Evolutionary conservation across 2,888 invertebrate species (phyloP).

Genomic region (Dryococelus australis): DNA sequence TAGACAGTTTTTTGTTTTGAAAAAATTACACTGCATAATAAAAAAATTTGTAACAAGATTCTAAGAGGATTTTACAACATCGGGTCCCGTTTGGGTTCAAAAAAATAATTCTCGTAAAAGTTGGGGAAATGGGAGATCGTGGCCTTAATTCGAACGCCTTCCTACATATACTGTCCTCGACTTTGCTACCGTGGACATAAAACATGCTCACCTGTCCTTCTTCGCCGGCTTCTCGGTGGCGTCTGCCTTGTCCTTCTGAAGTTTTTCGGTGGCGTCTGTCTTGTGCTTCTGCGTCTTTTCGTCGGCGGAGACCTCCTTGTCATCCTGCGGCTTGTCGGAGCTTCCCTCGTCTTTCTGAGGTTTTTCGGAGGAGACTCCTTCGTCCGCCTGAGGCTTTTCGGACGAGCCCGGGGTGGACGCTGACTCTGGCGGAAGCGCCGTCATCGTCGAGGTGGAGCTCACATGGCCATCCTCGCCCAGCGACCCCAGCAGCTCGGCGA

Average conservation of each 20-base stretch:
- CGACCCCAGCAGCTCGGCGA: constrained; percentile 36
- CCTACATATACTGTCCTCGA: no score
- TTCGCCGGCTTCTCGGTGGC: constrained; percentile 16
- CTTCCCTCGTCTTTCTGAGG: constrained; percentile 50
- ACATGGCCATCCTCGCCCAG: constrained; percentile 61
- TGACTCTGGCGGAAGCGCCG: constrained; percentile 24
- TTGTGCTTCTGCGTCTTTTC: not conserved
- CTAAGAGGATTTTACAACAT: no score
- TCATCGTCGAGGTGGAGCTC: constrained; percentile 51
- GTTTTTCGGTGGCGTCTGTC: not conserved
- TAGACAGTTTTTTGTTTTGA: no score
- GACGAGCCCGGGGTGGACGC: constrained; percentile 35
- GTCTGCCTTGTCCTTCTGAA: constrained; percentile 10
- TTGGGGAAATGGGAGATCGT: no score
- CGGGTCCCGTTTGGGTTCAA: no score
- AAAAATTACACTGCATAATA: no score
- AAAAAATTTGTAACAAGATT: no score
- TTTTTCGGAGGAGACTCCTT: constrained; percentile 54
- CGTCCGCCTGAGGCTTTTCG: constrained; percentile 37
- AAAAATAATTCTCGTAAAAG: no score
- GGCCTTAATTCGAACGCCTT: no score
- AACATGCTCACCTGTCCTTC: not conserved
- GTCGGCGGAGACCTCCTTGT: not conserved
- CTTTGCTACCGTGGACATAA: no score
- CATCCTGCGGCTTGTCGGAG: not conserved